Conservation (phyloP, 2,797 vertebrate species). For the Chaenodraco wilsoni region DNA sequence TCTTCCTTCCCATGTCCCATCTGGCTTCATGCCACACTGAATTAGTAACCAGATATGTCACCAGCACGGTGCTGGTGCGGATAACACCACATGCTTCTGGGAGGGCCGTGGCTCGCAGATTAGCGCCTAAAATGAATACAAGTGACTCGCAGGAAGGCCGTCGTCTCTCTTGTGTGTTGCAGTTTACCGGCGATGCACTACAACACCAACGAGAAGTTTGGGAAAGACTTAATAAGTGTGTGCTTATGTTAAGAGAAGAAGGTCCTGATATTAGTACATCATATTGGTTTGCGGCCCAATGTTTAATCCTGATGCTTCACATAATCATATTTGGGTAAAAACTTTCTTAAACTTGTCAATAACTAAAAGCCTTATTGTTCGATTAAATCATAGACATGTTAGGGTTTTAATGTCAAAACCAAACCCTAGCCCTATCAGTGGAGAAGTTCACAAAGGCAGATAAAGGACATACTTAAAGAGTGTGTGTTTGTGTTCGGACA, state of each 20-base stretch:
- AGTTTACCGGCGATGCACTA: slow-evolving; percentile 19
- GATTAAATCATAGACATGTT: neutral
- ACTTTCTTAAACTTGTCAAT: neutral
- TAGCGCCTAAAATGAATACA: slow-evolving; percentile 75
- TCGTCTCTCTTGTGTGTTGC: slow-evolving; percentile 22
- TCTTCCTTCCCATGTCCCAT: slow-evolving; percentile 63
- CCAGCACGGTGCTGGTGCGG: slow-evolving; percentile 56
- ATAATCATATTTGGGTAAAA: neutral
- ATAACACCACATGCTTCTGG: slow-evolving; percentile 69
- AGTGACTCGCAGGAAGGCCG: slow-evolving; percentile 43
- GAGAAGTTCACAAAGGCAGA: too few species aligned
- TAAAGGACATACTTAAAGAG: too few species aligned
- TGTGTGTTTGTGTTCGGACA: slow-evolving; percentile 19
- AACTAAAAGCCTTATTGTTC: neutral
- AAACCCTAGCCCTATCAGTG: too few species aligned
- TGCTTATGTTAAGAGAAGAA: slow-evolving; percentile 1
- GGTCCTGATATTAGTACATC: neutral
- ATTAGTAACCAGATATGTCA: slow-evolving; percentile 77
- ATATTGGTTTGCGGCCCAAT: neutral
- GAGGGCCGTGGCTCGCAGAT: slow-evolving; percentile 73
- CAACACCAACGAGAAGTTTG: slow-evolving; percentile 9
- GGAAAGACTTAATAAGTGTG: slow-evolving; percentile 11
- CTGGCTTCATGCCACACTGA: slow-evolving; percentile 66
- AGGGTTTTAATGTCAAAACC: neutral
- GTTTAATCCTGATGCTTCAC: neutral